Conservation (phyloP, 2,888 invertebrate species). For the Andricus curvator region DNA sequence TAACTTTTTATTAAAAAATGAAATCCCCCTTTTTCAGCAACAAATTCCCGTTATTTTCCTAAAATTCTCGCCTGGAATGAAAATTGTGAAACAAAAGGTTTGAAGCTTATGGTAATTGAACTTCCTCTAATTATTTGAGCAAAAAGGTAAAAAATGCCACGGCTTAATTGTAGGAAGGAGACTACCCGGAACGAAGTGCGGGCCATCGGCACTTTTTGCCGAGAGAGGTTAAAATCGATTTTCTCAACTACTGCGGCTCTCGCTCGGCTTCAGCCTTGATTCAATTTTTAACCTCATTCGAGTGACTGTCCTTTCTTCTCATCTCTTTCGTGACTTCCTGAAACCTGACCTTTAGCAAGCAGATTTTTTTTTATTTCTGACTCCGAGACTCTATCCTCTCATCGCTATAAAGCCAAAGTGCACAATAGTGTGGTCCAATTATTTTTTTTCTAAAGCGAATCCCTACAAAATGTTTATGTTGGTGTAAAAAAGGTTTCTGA, state of each 20-base stretch:
- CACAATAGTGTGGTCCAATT: background rate
- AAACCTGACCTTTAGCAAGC: constrained; percentile 31
- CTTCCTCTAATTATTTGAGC: background rate
- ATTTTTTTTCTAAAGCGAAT: no score
- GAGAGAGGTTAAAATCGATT: constrained; percentile 18
- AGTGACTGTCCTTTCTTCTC: constrained; percentile 17
- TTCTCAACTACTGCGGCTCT: background rate
- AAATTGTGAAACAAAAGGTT: background rate
- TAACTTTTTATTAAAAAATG: no score
- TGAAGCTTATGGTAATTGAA: background rate
- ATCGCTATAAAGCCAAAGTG: background rate
- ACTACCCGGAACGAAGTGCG: background rate
- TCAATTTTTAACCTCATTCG: constrained; percentile 15
- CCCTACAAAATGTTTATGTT: no score
- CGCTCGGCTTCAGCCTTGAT: constrained; percentile 12
- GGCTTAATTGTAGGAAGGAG: background rate
- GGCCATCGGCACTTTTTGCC: background rate
- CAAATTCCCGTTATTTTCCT: no score
- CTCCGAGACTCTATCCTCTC: constrained; percentile 23
- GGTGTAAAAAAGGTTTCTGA: no score
- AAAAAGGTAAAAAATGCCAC: background rate
- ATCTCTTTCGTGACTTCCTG: constrained; percentile 31
- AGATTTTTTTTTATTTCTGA: constrained; percentile 22
- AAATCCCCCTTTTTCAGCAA: no score
- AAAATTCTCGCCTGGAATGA: no score